Base-by-base conservation (phyloP, 1,140 invertebrate species). In the honey bee (Apis mellifera) region DNA sequence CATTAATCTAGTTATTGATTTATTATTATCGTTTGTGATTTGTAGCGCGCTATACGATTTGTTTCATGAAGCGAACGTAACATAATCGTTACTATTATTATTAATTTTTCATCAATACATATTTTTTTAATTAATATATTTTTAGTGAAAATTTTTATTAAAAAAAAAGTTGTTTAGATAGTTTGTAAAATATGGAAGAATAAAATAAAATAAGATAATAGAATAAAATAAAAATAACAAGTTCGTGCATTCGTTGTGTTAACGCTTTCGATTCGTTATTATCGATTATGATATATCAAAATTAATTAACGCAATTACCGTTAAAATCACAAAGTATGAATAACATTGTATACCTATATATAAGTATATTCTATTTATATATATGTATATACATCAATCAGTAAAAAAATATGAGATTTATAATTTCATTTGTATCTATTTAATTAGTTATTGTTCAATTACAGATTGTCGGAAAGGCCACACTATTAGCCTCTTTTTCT, bases 281-380 rank as follows among this genome's bases (percentile, higher is more conserved):
- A 76, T 59, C 32, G n/a, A n/a, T n/a, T n/a, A n/a, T n/a, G 48
- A 12, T 11, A 1, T 11, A 23, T 11, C 21, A 26, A 60, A 82
- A 69, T 57, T 77, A 78, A 71, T 82, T 82, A 77, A 55, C 21
- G 26, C 60, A 19, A 48, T 21, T 32, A n/a, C n/a, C n/a, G n/a
- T n/a, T n/a, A n/a, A n/a, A n/a, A 42, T 42, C 15, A 12, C 3
- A 60, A 82, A 82, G 12, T 55, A 48, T 32, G 52, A 15, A 62
- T 32, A 32, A n/a, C 21, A 2, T 13, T 42, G 23, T n/a, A n/a
- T n/a, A n/a, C n/a, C 13, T 1, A 64, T 64, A 15, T 13, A 9
- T 15, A 19, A 2, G 23, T 48, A 66, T 48, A 2, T 23, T 19
- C 15, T 52, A 52, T 52, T 52, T 42, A 52, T 52, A 54, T 12